Evolutionary conservation across 2,888 invertebrate genomes (phyloP), one percentile per base, ranked within the genome.

Genomic region (Aspidapion aeneum): DNA sequence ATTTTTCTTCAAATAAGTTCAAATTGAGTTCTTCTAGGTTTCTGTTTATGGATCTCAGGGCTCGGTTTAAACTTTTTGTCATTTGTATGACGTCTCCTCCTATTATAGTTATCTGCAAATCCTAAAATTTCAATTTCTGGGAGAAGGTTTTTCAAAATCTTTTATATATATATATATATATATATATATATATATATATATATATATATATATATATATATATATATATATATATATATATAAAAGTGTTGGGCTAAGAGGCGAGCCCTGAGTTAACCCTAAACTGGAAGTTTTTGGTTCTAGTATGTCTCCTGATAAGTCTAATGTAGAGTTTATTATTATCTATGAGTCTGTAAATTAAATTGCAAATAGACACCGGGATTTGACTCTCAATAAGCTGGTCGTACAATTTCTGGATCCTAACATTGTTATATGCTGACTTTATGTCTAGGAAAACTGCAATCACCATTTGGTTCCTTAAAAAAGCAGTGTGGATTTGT

Each of bases 1-100:
- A 63, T 60, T 63, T 63, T 50, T 60, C 48, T 20, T n/a, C 16
- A 21, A 55, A 58, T n/a, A 62, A 22, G 3, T 35, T 35, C 12
- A 35, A 35, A 35, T 35, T 35, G 3, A 35, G 3, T 35, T 35
- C 5, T 35, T 35, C 35, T 35, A 35, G 35, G 12, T 7, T 35
- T 35, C 5, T 35, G 12, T 35, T 7, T 7, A 35, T 35, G 35
- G 35, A 7, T 35, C 35, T 35, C 35, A 35, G 35, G 35, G 35
- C 35, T 35, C 35, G 3, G 35, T 35, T 35, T 35, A 35, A 12
- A 3, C 12, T 35, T 7, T 12, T 12, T 35, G 35, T 35, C 35
- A 35, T 35, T 12, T 35, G 35, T 35, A 35, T 35, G 35, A 35
- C 35, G 12, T 35, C 35, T 7, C 12, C 12, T 7, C 35, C 35